Conservation (phyloP, 2,888 invertebrate species). For the Selenia dentaria region DNA sequence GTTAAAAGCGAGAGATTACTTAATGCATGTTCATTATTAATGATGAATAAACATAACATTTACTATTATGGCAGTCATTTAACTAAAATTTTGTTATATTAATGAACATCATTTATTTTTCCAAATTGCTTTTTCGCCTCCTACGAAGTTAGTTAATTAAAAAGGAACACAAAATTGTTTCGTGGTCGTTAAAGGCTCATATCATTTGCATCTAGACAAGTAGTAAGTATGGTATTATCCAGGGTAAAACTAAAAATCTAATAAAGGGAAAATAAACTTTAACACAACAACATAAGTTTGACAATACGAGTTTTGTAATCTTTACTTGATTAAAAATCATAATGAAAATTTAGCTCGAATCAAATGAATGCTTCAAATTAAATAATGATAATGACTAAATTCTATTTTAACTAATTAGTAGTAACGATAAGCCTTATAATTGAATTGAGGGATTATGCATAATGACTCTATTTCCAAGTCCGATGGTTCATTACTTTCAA, state of each 20-base stretch:
- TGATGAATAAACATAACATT: neutral
- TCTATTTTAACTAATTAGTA: conserved; percentile 19
- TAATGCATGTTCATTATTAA: too few species aligned
- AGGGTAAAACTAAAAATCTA: neutral
- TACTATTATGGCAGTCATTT: neutral
- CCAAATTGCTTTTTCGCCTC: conserved; percentile 11
- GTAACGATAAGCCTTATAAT: conserved; percentile 15
- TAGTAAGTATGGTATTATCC: neutral
- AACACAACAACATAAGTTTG: too few species aligned
- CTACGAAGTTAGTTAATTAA: conserved; percentile 19
- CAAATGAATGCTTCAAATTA: conserved; percentile 2
- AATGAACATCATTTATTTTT: conserved; percentile 6
- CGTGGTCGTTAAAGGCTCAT: conserved; percentile 10
- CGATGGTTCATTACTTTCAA: conserved; percentile 5
- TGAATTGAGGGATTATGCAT: conserved; percentile 12
- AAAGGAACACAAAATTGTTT: conserved; percentile 6
- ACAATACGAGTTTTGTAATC: neutral
- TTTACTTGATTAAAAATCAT: neutral
- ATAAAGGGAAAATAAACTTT: conserved; percentile 1
- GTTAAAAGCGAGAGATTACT: too few species aligned
- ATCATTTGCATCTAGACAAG: conserved; percentile 9
- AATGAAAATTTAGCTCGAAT: conserved; percentile 11
- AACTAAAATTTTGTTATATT: neutral
- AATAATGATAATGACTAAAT: conserved; percentile 16
- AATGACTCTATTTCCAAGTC: conserved; percentile 1